Conservation (phyloP, 2,113 vertebrate species). For the Corythoichthys haematopterus region DNA sequence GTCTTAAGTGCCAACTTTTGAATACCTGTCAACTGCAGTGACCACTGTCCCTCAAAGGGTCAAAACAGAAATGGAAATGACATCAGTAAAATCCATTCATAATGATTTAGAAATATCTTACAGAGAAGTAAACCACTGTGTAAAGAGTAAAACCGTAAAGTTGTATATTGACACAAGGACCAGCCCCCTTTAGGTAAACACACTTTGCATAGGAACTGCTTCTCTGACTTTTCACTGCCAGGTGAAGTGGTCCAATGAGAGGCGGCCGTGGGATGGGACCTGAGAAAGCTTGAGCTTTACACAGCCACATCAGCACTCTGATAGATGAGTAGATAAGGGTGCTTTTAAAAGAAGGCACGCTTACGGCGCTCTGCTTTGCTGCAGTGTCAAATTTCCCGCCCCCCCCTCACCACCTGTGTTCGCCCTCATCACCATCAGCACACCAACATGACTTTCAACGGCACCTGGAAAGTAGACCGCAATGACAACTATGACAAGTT, state of each 20-base stretch:
- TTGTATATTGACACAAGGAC: not conserved
- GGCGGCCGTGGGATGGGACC: conserved; percentile 2
- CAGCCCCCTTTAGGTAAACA: conserved; percentile 33
- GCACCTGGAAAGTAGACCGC: conserved; percentile 83
- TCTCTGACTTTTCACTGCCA: not conserved
- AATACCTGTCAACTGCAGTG: too few species aligned
- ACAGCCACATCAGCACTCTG: conserved; percentile 80
- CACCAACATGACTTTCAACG: conserved; percentile 80
- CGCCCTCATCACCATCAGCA: not conserved
- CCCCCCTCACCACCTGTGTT: not conserved
- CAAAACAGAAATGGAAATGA: not conserved
- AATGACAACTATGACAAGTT: conserved; percentile 93
- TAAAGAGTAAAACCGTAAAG: not conserved
- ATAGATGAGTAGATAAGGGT: conserved; percentile 74
- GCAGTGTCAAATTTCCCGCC: conserved; percentile 28
- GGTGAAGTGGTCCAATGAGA: not conserved
- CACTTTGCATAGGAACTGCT: not conserved
- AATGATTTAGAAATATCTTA: not conserved
- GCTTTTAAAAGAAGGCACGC: conserved; percentile 54
- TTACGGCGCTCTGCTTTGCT: conserved; percentile 22
- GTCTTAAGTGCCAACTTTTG: too few species aligned
- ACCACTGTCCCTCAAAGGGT: too few species aligned
- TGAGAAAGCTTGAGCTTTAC: conserved; percentile 74
- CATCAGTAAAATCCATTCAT: not conserved
- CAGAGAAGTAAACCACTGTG: not conserved